Percentiles rank a stretch among this genome's conserved stretches.
Evolutionary conservation across 2,113 vertebrate species (phyloP).

Genomic region (mouse (Mus musculus)): DNA sequence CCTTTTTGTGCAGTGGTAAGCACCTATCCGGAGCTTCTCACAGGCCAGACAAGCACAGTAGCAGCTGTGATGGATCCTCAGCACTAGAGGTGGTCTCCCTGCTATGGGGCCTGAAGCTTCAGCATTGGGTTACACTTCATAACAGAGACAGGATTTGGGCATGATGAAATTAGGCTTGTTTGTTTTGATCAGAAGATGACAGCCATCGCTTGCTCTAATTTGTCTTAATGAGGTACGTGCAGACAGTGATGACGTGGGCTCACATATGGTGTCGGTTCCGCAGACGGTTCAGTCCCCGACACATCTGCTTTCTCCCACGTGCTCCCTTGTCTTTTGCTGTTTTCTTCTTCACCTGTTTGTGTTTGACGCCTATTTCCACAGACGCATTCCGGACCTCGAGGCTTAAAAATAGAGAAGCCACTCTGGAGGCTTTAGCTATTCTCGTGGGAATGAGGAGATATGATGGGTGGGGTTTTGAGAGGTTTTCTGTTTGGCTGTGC

Average conservation of each 20-base stretch:
- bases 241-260: slow-evolving; percentile 57
- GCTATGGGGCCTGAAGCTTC: neutral
- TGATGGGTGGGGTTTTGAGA: neutral
- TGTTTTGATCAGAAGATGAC: slow-evolving; percentile 71
- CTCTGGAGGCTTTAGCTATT: neutral
- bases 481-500: slow-evolving; percentile 19
- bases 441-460: neutral
- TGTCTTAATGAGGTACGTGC: slow-evolving; percentile 68
- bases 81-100: neutral
- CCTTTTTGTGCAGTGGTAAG: neutral
- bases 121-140: neutral
- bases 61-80: too few species aligned
- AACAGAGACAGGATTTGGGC: neutral
- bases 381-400: neutral
- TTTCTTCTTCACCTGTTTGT: slow-evolving; percentile 50
- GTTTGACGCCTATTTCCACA: neutral
- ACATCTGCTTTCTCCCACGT: slow-evolving; percentile 44
- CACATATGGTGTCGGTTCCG: slow-evolving; percentile 59
- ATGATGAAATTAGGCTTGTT: slow-evolving; percentile 47
- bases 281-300: neutral
- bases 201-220: slow-evolving; percentile 67
- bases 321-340: neutral
- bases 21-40: neutral
- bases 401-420: neutral
- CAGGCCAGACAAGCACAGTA: neutral